Percentiles rank a stretch among this genome's conserved stretches.
phyloP scores from a whole-genome alignment of 2,888 invertebrate species.

The Adela reaumurella region DNA sequence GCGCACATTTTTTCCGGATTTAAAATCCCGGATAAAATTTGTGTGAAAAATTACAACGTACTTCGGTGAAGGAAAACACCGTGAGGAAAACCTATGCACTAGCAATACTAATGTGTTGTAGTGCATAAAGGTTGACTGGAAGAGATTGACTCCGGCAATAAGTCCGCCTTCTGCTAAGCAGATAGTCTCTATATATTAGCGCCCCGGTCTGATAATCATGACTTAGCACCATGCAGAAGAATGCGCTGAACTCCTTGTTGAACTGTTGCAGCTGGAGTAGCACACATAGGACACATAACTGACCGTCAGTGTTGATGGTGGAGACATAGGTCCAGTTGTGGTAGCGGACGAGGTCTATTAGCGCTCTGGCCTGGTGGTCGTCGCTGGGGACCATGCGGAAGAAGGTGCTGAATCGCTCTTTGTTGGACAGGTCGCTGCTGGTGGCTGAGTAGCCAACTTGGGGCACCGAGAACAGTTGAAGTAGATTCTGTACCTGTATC shows the following conservation, averaged over 20 bases:
- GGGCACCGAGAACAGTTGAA: constrained; percentile 64
- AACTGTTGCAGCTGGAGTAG: too few species aligned
- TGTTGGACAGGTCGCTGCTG: constrained; percentile 70
- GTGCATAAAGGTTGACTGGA: constrained; percentile 63
- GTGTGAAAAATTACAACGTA: too few species aligned
- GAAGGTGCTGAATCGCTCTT: constrained; percentile 71
- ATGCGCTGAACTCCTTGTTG: constrained; percentile 56
- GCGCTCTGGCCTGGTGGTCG: constrained; percentile 70
- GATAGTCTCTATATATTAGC: too few species aligned
- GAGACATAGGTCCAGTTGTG: constrained; percentile 80
- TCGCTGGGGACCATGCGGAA: constrained; percentile 76
- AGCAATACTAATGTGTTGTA: constrained; percentile 71
- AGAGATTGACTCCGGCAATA: too few species aligned
- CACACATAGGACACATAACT: constrained; percentile 18
- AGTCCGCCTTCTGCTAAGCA: too few species aligned
- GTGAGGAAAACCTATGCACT: too few species aligned
- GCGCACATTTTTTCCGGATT: too few species aligned
- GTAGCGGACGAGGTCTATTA: constrained; percentile 63
- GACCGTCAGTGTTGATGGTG: constrained; percentile 68
- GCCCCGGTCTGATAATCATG: constrained; percentile 75
- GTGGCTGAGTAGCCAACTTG: constrained; percentile 79
- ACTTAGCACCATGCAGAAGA: constrained; percentile 71
- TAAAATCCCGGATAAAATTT: too few species aligned
- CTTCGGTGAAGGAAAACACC: too few species aligned
- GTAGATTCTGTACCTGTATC: constrained; percentile 63